Evolutionary conservation across 2,113 vertebrate species (phyloP).

Genomic region (Labeo rohita): DNA sequence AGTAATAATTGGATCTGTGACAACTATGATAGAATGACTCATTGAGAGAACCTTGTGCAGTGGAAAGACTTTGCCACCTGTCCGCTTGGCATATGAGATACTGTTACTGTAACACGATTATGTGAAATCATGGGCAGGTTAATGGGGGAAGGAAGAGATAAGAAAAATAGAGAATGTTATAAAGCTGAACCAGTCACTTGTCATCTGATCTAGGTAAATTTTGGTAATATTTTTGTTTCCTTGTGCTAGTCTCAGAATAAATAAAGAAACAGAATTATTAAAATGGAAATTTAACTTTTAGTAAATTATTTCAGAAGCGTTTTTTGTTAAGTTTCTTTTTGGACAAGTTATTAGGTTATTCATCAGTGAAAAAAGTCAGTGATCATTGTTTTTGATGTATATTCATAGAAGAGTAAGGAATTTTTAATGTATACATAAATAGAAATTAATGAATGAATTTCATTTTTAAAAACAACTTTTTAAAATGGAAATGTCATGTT

Average conservation of each 20-base stretch:
- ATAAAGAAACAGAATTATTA: not conserved
- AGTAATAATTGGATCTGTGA: constrained; percentile 29
- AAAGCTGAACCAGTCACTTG: not conserved
- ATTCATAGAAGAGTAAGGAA: too few species aligned
- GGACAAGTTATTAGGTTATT: too few species aligned
- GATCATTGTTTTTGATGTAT: too few species aligned
- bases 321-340: too few species aligned
- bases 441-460: too few species aligned
- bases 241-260: not conserved
- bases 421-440: too few species aligned
- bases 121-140: constrained; percentile 11
- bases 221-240: not conserved
- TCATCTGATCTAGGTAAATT: not conserved
- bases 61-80: constrained; percentile 30
- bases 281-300: too few species aligned
- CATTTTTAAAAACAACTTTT: too few species aligned
- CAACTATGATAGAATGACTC: constrained; percentile 35
- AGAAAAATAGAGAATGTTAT: not conserved
- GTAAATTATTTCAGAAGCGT: too few species aligned
- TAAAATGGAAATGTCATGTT: too few species aligned
- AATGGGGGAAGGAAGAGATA: not conserved
- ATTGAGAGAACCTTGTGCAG: not conserved
- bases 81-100: not conserved
- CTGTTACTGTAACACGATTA: constrained; percentile 17
- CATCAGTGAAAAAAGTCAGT: too few species aligned